Conservation (phyloP, 2,888 invertebrate genomes). For the Azorinus chamasolen region DNA sequence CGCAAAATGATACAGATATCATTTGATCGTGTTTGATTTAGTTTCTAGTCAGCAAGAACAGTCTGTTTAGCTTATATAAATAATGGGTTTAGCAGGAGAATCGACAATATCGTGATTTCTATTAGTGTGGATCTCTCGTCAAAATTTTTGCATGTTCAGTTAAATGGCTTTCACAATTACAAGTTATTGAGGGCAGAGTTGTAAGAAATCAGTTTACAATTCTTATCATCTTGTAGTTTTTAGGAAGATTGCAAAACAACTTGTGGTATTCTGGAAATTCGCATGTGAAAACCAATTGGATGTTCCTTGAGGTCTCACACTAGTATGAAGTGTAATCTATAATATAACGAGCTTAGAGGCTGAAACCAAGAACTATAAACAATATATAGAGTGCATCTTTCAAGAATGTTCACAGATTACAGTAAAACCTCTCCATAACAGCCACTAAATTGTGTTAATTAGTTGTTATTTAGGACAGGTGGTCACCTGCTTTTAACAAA, state of each 20-base stretch:
- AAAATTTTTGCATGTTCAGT: not conserved
- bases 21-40: slow-evolving; percentile 16
- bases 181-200: slow-evolving; percentile 5
- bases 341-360: too few species aligned
- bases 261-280: not conserved
- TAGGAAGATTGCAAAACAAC: slow-evolving; percentile 7
- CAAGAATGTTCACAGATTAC: too few species aligned
- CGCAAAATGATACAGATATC: slow-evolving; percentile 2
- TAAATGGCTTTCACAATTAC: slow-evolving; percentile 2
- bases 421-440: too few species aligned
- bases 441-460: too few species aligned
- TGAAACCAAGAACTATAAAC: too few species aligned
- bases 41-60: slow-evolving; percentile 20
- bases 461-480: too few species aligned
- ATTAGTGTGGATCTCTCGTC: slow-evolving; percentile 2
- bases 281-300: too few species aligned
- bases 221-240: not conserved
- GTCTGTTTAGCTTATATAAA: slow-evolving; percentile 19
- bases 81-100: slow-evolving; percentile 19
- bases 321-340: not conserved
- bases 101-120: not conserved
- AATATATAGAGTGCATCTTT: too few species aligned
- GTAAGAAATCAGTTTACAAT: slow-evolving; percentile 4
- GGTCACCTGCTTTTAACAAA: too few species aligned
- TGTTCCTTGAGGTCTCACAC: not conserved